Base-by-base conservation (phyloP, 2,888 invertebrate species). In the Encarsia formosa region DNA sequence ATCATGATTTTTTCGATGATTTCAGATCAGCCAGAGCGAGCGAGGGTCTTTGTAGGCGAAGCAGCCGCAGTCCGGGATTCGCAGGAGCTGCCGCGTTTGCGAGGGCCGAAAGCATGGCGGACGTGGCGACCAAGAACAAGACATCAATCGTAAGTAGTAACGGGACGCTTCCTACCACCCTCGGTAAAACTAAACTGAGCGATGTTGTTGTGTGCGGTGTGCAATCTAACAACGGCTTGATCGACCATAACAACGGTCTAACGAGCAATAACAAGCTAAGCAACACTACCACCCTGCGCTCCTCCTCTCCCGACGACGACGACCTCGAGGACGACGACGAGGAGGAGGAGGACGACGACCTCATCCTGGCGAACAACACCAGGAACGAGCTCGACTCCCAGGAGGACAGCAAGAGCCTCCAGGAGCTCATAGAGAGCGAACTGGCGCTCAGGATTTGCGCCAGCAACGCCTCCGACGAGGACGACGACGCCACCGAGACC, bases 181-280 rank as follows among this genome's bases (percentile, higher is more conserved):
- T 52, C 42, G 52, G 54, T 59, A 68, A 64, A 59, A 63, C 59
- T 61, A 66, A 63, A 47, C 20, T 52, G 26, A 54, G 41, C 45
- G 49, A 54, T 49, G 54, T 56, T 64, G 67, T 66, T 57, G 71
- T 70, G 67, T 73, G 73, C 66, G 61, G 67, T 68, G 68, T 71
- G 63, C 68, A 67, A 56, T 71, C 73, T 72, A 73, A 73, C 71
- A 73, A 72, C 63, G 71, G 72, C 69, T 69, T 73, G 70, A 72
- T 73, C 64, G 71, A 73, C 61, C 63, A 70, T 66, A 71, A 70
- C 63, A 61, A 57, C 19, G 59, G 59, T 52, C 54, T 71, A 67
- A 69, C 70, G 63, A 69, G 67, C 67, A 73, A 71, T 68, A 69
- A 69, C 52, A 66, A 70, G 68, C 59, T 50, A 13, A 38, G 16